A percentile compares a stretch with the other conserved stretches of the same genome.
Conservation (phyloP, 2,888 invertebrate genomes). For the Ectropis crepuscularia region DNA sequence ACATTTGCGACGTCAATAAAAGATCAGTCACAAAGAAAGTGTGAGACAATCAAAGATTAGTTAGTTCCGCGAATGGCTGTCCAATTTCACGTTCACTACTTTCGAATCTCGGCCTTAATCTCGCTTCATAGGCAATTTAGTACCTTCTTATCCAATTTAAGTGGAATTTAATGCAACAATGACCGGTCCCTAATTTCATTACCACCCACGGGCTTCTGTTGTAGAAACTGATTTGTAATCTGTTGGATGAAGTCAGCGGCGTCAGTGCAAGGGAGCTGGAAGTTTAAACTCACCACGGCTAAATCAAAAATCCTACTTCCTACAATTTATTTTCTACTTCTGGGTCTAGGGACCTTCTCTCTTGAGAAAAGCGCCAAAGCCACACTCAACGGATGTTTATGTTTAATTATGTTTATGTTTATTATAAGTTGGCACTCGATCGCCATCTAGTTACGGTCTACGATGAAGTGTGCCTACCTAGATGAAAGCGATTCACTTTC, state of each 20-base stretch:
- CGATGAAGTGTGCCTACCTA: too few relatives aligned
- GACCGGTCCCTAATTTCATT: constrained; percentile 77
- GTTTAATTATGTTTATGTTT: too few relatives aligned
- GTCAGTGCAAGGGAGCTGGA: constrained; percentile 28
- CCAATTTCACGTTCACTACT: constrained; percentile 38
- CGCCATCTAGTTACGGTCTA: too few relatives aligned
- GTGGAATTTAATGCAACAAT: constrained; percentile 78
- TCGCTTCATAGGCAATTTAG: constrained; percentile 53
- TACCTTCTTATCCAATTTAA: constrained; percentile 69
- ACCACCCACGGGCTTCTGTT: constrained; percentile 69
- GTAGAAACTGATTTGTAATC: constrained; percentile 16
- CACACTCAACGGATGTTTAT: too few relatives aligned
- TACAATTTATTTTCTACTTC: too few relatives aligned
- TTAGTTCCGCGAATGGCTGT: constrained; percentile 43
- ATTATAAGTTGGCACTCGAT: too few relatives aligned
- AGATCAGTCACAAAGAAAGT: constrained; percentile 47
- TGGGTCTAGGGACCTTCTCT: too few relatives aligned
- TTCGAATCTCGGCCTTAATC: constrained; percentile 55
- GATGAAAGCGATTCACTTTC: too few relatives aligned
- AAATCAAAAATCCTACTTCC: too few relatives aligned
- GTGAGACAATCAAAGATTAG: constrained; percentile 49
- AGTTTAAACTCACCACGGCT: constrained; percentile 10
- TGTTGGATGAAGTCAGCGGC: constrained; percentile 18
- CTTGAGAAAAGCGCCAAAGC: too few relatives aligned
- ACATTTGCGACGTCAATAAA: constrained; percentile 25